Conservation (phyloP, 2,113 vertebrate species). For the Leptobrachium leishanense region DNA sequence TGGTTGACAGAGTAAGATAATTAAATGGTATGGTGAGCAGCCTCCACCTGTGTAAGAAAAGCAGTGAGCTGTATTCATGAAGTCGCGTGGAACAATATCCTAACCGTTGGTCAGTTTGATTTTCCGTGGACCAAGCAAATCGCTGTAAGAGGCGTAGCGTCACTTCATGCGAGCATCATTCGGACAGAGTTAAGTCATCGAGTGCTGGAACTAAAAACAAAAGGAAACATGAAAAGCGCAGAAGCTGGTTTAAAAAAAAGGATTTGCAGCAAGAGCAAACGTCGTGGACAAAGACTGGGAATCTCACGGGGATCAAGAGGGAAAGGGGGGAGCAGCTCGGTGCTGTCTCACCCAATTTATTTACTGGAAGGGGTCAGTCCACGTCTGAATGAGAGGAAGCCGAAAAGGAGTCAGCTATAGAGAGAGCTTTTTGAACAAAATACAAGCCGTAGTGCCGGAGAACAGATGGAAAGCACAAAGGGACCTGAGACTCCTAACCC, state of each 20-base stretch:
- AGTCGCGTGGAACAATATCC: too few species aligned
- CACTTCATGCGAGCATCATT: background rate
- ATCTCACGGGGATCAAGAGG: background rate
- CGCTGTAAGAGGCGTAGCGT: background rate
- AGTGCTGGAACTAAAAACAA: background rate
- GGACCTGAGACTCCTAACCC: background rate
- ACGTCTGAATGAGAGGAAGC: background rate
- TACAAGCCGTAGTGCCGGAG: background rate
- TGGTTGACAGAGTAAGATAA: too few species aligned
- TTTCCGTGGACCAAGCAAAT: background rate
- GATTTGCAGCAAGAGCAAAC: constrained; percentile 6
- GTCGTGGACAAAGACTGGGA: background rate
- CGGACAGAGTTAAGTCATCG: background rate
- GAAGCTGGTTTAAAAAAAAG: background rate
- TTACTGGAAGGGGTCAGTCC: constrained; percentile 2
- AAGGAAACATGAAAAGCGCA: background rate
- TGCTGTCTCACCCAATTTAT: background rate
- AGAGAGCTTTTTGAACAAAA: background rate
- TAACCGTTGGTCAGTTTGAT: background rate
- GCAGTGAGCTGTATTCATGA: too few species aligned
- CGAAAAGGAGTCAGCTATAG: background rate
- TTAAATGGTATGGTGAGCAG: too few species aligned
- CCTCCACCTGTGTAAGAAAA: too few species aligned
- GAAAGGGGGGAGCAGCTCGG: background rate
- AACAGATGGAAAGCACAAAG: background rate